Evolutionary conservation across 1,140 invertebrate species (phyloP).

Genomic region (Drosophila teissieri): DNA sequence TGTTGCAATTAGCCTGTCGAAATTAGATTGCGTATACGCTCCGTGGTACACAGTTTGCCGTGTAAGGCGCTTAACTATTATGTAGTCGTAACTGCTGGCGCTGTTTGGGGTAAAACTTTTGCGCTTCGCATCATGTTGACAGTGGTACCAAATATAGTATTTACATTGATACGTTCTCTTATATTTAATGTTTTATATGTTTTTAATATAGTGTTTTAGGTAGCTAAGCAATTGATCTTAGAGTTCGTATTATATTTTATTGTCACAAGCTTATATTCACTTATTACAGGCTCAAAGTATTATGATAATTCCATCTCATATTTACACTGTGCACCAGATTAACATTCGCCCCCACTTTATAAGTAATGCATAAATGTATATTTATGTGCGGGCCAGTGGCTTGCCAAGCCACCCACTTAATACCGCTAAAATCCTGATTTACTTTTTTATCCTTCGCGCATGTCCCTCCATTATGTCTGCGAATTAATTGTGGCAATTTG

Average conservation of each 20-base stretch:
- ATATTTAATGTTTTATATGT: no score
- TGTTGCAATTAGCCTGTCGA: conserved; percentile 68
- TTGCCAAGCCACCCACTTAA: conserved; percentile 15
- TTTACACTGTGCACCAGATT: conserved; percentile 13
- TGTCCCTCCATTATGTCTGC: conserved; percentile 36
- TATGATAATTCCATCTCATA: conserved; percentile 2
- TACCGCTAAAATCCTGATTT: conserved; percentile 40
- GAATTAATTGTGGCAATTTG: conserved; percentile 59
- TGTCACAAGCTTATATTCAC: not conserved
- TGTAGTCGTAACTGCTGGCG: conserved; percentile 27
- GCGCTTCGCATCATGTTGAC: conserved; percentile 1
- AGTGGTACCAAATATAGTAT: not conserved
- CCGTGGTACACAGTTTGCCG: conserved; percentile 54
- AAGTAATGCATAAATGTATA: conserved; percentile 17
- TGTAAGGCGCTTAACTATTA: conserved; percentile 68
- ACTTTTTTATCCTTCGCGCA: conserved; percentile 44
- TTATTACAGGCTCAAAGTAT: conserved; percentile 2
- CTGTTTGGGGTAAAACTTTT: conserved; percentile 24
- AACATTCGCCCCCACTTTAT: conserved; percentile 3
- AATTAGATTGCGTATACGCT: conserved; percentile 77
- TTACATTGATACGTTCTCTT: not conserved
- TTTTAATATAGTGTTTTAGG: no score
- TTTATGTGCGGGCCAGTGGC: conserved; percentile 12
- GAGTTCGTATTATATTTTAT: no score
- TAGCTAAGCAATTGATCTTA: no score